These are phyloP conservation scores for Anabacerthia variegaticeps DNA, from an alignment of 2,797 vertebrate genomes.

Conservation along the genomic window DNA sequence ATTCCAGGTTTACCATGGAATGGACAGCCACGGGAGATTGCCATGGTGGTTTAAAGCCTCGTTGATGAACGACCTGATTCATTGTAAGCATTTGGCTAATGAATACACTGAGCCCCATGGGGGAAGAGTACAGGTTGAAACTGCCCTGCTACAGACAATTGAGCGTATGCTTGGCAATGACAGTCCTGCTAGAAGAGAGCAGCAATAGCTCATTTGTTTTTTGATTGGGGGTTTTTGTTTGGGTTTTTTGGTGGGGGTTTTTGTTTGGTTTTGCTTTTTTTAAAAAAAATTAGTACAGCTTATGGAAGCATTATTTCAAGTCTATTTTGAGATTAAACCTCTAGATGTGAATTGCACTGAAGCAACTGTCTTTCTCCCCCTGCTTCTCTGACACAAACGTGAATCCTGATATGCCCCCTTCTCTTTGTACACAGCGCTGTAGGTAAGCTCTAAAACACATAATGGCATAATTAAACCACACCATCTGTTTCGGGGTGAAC, in stretches of 20 bases:
- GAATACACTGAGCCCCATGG: neutral
- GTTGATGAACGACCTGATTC: neutral
- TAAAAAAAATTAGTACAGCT: neutral
- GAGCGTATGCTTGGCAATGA: neutral
- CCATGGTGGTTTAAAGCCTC: conserved; percentile 31
- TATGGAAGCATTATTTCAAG: neutral
- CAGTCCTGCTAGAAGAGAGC: neutral
- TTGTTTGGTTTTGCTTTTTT: neutral
- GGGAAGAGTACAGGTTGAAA: neutral
- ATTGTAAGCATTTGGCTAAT: conserved; percentile 8
- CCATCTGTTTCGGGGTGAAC: conserved; percentile 19
- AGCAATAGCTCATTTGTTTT: neutral
- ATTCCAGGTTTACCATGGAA: conserved; percentile 17
- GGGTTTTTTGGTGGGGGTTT: neutral
- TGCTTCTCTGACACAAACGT: neutral
- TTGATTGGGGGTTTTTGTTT: neutral
- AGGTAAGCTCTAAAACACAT: conserved; percentile 36
- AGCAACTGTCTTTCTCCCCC: neutral
- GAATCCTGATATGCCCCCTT: conserved; percentile 27
- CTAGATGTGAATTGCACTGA: conserved; percentile 7
- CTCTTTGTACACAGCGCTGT: conserved; percentile 4
- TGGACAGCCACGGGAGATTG: neutral
- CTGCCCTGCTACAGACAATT: neutral
- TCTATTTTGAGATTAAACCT: conserved; percentile 16
- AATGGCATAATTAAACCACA: conserved; percentile 46